Percentiles rank a stretch among this genome's conserved stretches.
Conservation (phyloP, 2,888 invertebrate genomes). For the Chloroclysta siterata region DNA sequence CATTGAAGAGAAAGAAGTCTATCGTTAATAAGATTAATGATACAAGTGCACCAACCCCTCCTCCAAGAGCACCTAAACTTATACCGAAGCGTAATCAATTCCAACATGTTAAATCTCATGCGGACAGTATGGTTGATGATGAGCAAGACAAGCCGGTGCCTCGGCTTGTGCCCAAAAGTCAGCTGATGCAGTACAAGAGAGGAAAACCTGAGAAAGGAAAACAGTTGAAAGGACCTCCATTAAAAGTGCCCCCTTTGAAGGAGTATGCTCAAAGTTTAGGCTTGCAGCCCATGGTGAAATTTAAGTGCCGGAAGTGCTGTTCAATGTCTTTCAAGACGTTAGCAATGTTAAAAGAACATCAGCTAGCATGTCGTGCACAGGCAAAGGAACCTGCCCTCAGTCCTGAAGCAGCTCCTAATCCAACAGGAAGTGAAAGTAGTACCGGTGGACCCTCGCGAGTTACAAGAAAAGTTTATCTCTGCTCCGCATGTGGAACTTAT, state of each 20-base stretch:
- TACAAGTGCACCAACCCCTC: constrained; percentile 53
- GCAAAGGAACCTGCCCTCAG: constrained; percentile 73
- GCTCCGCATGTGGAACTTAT: constrained; percentile 92
- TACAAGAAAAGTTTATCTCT: constrained; percentile 91
- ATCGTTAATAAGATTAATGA: constrained; percentile 66
- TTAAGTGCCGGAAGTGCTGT: constrained; percentile 90
- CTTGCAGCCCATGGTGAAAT: constrained; percentile 88
- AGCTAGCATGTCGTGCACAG: constrained; percentile 85
- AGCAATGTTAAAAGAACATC: constrained; percentile 88
- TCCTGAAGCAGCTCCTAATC: constrained; percentile 65
- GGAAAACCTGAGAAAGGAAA: constrained; percentile 74
- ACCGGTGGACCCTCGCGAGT: constrained; percentile 83
- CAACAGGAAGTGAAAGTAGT: constrained; percentile 57
- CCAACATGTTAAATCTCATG: constrained; percentile 68
- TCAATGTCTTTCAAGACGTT: constrained; percentile 88
- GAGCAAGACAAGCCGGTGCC: constrained; percentile 78
- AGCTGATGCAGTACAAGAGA: constrained; percentile 75
- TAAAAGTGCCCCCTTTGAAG: constrained; percentile 48
- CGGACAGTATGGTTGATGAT: constrained; percentile 57
- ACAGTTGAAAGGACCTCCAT: constrained; percentile 51
- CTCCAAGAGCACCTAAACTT: constrained; percentile 71
- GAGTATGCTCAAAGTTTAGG: constrained; percentile 91
- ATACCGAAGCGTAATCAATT: constrained; percentile 72
- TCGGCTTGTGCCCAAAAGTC: constrained; percentile 78
- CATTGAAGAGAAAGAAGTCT: constrained; percentile 69